phyloP scores from a whole-genome alignment of 2,888 invertebrate species.

The Cantharis flavilabris region DNA sequence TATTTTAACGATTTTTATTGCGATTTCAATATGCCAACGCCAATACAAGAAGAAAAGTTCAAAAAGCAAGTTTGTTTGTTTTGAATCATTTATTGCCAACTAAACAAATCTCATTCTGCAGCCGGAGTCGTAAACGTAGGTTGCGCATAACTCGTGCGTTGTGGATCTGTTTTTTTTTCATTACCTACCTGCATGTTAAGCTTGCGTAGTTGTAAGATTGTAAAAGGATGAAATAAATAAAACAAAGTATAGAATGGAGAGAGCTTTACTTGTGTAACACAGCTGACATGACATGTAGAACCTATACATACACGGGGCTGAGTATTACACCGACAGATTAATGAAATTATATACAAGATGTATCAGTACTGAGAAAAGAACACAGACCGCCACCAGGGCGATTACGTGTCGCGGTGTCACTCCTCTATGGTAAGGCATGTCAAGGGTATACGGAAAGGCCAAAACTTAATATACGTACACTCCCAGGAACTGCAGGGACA shows the following conservation, averaged over 20 bases:
- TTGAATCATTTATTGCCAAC: neutral
- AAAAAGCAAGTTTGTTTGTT: neutral
- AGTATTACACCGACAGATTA: conserved; percentile 55
- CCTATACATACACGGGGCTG: conserved; percentile 57
- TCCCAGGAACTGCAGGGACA: conserved; percentile 49
- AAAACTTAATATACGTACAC: conserved; percentile 43
- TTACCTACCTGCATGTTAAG: neutral
- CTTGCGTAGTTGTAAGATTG: neutral
- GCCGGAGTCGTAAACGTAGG: too few species aligned
- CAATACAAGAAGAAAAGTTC: neutral
- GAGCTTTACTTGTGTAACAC: conserved; percentile 58
- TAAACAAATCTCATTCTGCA: neutral
- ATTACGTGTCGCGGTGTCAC: conserved; percentile 42
- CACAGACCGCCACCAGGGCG: conserved; percentile 35
- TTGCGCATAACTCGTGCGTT: too few species aligned
- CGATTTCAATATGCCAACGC: neutral
- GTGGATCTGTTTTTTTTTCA: neutral
- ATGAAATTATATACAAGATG: conserved; percentile 36
- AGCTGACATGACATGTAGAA: conserved; percentile 57
- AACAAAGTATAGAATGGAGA: conserved; percentile 49
- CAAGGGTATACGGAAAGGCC: conserved; percentile 50
- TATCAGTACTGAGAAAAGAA: conserved; percentile 47
- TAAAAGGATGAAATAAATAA: neutral
- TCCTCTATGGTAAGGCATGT: conserved; percentile 54
- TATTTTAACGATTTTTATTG: neutral